Base-by-base conservation (phyloP, 2,888 invertebrate genomes). In the Bombyx huttoni region DNA sequence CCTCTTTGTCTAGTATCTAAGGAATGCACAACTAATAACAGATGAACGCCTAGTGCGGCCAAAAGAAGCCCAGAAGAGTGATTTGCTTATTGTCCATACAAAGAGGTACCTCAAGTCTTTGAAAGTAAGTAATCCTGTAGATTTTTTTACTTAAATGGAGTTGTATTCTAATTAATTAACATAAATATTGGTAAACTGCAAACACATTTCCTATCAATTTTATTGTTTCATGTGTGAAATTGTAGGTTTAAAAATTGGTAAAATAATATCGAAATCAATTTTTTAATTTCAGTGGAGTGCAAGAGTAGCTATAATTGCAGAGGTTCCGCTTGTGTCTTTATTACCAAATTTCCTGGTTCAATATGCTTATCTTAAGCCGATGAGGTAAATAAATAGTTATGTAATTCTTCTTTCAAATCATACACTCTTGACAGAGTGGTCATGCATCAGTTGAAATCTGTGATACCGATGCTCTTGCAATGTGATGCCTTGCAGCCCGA, bases 281-380 rank as follows among this genome's bases (percentile, higher is more conserved):
- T 54, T 71, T 89, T 72, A 46, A 24, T 24, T 24, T 5, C 78
- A 96, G 94, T 95, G 94, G 92, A 95, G 96, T 68, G 81, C 91
- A 53, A 93, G 91, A 70, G 95, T 96, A 33, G 96, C 96, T 0
- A 82, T 89, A 58, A 95, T 96, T 59, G 92, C 95, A 1, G 96
- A 96, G 81, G 91, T 96, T 7, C 92, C 94, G 12, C 83, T 92
- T 1, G 79, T 96, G 46, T 90, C 94, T 8, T 82, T 93, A 53
- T 84, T 96, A 54, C 97, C 97, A 50, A 96, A 96, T 71, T 89
- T 89, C 53, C 77, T 94, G 50, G 91, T 96, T 3, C 95, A 96
- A 74, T 87, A 89, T 56, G 91, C 92, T 51, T 94, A 96, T 64
- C 83, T 97, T 58, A 90, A 89, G 53, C 95, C 95, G 13, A 94